phyloP scores from a whole-genome alignment of 2,888 invertebrate species.

The Nomada ruficornis region DNA sequence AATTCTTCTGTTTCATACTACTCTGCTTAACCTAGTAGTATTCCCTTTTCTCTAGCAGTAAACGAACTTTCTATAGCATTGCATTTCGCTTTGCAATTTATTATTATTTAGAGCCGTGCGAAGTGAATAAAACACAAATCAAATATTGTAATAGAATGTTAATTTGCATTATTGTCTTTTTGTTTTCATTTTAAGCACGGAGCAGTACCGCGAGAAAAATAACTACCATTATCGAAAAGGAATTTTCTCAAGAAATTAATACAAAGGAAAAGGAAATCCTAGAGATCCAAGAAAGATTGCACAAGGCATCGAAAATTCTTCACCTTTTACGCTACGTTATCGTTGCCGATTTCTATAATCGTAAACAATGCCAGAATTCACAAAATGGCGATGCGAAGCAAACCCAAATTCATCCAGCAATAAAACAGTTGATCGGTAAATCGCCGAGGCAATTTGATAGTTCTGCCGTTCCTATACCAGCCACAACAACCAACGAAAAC shows the following conservation, averaged over 20 bases:
- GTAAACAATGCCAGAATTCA: slow-evolving; percentile 85
- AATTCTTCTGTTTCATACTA: background rate
- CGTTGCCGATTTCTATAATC: slow-evolving; percentile 87
- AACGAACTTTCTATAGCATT: background rate
- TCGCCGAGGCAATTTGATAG: slow-evolving; percentile 77
- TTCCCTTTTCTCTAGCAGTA: background rate
- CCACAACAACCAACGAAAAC: background rate
- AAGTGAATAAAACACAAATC: no score
- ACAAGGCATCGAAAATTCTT: slow-evolving; percentile 86
- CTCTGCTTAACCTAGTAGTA: background rate
- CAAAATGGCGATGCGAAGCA: slow-evolving; percentile 83
- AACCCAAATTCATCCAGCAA: slow-evolving; percentile 90
- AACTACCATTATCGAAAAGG: slow-evolving; percentile 88
- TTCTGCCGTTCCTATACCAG: slow-evolving; percentile 34
- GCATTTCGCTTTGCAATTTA: no score
- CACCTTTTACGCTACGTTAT: slow-evolving; percentile 87
- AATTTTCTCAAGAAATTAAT: slow-evolving; percentile 90
- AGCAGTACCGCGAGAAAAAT: slow-evolving; percentile 84
- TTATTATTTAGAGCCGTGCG: no score
- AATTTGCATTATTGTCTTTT: background rate
- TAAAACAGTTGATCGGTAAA: slow-evolving; percentile 89
- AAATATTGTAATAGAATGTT: background rate
- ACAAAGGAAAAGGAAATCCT: slow-evolving; percentile 90
- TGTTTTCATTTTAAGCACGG: slow-evolving; percentile 71
- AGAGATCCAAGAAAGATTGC: slow-evolving; percentile 88